Evolutionary conservation across 2,888 invertebrate genomes (phyloP).

Genomic region (Eurois occulta): DNA sequence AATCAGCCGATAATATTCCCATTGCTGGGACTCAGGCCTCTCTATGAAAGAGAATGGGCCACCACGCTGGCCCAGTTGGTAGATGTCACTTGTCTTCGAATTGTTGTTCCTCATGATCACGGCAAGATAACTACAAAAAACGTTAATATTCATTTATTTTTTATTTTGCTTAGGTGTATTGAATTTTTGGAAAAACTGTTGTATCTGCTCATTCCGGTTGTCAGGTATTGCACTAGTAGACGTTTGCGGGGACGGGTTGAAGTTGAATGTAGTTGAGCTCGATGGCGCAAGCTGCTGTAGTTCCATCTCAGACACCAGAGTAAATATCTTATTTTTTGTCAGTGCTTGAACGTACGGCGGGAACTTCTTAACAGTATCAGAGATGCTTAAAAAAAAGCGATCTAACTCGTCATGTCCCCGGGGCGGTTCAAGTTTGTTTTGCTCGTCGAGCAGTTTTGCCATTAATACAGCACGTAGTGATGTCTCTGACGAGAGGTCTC

Average conservation of each 20-base stretch:
- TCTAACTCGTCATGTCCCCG: slow-evolving; percentile 14
- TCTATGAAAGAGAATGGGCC: no score
- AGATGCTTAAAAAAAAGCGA: slow-evolving; percentile 21
- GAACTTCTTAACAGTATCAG: slow-evolving; percentile 34
- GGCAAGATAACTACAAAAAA: no score
- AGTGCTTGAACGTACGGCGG: slow-evolving; percentile 23
- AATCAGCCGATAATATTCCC: no score
- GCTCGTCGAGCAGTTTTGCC: slow-evolving; percentile 8
- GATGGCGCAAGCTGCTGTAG: slow-evolving; percentile 18
- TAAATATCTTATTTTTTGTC: slow-evolving; percentile 28
- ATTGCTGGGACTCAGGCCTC: no score
- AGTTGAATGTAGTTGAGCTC: background rate
- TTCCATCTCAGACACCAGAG: slow-evolving; percentile 26
- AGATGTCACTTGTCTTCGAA: no score
- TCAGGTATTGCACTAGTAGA: background rate
- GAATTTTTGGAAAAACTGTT: background rate
- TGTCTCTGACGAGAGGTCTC: background rate
- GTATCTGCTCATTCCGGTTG: background rate
- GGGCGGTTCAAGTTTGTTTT: background rate
- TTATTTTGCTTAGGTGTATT: background rate
- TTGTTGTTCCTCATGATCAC: no score
- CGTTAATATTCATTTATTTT: background rate
- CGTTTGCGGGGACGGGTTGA: background rate
- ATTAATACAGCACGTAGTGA: slow-evolving; percentile 7
- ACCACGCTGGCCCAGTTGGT: no score